Percentiles rank a stretch among this genome's conserved stretches.
Evolutionary conservation across 2,113 vertebrate genomes (phyloP).

Genomic region (Sakesphorus luctuosus): DNA sequence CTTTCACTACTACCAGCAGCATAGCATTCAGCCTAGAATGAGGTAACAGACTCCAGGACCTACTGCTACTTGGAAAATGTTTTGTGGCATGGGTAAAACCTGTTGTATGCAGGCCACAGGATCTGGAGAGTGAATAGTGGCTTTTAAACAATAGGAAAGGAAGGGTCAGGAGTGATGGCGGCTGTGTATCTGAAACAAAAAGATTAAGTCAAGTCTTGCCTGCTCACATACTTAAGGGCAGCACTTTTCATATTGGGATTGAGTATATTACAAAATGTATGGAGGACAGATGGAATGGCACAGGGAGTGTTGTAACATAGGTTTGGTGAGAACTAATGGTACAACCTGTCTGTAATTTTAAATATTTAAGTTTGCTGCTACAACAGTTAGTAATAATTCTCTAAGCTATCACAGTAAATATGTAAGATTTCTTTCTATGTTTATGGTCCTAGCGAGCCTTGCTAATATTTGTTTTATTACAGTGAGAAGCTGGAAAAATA

Average conservation of each 20-base stretch:
- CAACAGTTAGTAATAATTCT: not conserved
- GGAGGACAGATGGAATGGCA: not conserved
- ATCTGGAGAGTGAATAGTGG: not conserved
- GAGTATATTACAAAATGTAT: not conserved
- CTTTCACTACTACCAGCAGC: not conserved
- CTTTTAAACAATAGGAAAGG: not conserved
- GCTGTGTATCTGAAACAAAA: not conserved
- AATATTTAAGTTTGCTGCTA: not conserved
- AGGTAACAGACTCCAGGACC: not conserved
- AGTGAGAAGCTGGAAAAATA: not conserved
- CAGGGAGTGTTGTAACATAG: not conserved
- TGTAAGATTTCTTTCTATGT: not conserved
- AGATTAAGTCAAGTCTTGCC: not conserved
- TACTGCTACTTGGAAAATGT: not conserved
- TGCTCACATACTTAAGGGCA: not conserved
- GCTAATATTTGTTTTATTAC: not conserved
- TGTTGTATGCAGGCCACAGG: not conserved
- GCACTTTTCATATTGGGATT: not conserved
- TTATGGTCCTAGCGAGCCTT: not conserved
- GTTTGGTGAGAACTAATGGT: not conserved
- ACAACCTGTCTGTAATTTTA: not conserved
- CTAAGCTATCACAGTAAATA: not conserved
- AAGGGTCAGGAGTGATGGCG: not conserved
- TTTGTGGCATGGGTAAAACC: fast-evolving
- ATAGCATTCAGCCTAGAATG: not conserved